Evolutionary conservation across 1,140 invertebrate genomes (phyloP).

Genomic region (Drosophila repleta): DNA sequence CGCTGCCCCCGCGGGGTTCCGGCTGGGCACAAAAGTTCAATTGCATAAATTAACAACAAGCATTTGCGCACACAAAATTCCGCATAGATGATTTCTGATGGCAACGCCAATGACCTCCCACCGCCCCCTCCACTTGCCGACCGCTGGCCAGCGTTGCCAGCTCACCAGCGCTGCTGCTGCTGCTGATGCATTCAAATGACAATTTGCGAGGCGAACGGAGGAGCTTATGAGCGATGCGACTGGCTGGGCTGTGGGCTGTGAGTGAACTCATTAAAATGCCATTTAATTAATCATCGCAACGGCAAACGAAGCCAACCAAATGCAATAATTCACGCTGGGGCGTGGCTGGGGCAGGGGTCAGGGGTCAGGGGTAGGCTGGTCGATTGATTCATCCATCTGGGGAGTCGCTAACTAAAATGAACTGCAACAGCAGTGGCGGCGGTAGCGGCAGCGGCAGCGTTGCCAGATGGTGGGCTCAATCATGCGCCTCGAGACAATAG

Average conservation of each 20-base stretch:
- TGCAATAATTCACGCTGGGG: conserved; percentile 66
- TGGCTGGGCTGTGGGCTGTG: conserved; percentile 32
- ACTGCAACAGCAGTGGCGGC: conserved; percentile 1
- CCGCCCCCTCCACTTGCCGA: no score
- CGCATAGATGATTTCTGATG: conserved; percentile 45
- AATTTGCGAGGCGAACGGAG: conserved; percentile 17
- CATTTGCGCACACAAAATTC: conserved; percentile 39
- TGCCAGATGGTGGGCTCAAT: conserved; percentile 1
- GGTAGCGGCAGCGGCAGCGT: not conserved
- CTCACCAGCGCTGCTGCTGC: conserved; percentile 36
- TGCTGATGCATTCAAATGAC: conserved; percentile 68
- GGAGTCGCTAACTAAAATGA: conserved; percentile 15
- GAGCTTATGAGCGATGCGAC: conserved; percentile 6
- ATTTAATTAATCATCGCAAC: conserved; percentile 78
- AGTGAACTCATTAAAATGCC: conserved; percentile 80
- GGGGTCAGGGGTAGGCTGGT: conserved; percentile 1
- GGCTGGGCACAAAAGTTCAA: conserved; percentile 60
- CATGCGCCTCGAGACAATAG: not conserved
- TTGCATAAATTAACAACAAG: conserved; percentile 76
- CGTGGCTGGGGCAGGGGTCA: no score
- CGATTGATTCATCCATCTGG: conserved; percentile 67
- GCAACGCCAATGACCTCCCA: conserved; percentile 9
- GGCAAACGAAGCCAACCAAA: conserved; percentile 61
- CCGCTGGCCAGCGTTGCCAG: conserved; percentile 5
- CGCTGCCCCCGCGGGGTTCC: not conserved